Base-by-base conservation (phyloP, 2,888 invertebrate species). In the Agrenia bidenticulata region DNA sequence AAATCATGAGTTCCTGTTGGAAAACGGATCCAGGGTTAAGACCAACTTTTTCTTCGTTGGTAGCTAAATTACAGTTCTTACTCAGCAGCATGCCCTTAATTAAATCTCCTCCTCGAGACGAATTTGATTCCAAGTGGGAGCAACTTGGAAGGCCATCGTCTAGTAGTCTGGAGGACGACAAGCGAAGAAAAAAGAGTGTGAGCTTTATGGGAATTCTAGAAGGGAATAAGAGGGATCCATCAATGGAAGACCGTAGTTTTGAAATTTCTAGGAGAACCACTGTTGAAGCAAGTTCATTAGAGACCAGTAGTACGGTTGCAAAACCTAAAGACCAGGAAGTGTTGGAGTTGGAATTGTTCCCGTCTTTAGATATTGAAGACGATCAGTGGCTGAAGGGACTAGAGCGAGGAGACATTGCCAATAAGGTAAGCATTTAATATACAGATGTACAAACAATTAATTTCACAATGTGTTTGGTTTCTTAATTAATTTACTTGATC, bases 81-180 rank as follows among this genome's bases (percentile, higher is more conserved):
- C 45, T 61, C n/a, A 61, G 60, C 41, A 21, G 26, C 2, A 50
- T 63, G 42, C n/a, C 7, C 24, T 13, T 11, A 51, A 24, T 11
- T 23, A 21, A 21, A 24, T 37, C 70, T 5, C 53, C 70, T 0
- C 55, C 56, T 39, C 41, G 54, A 26, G 73, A 74, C 27, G 73
- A 74, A 11, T 76, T 76, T 67, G 76, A 76, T 23, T 60, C 64
- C 23, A 74, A 70, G 59, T 76, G 76, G 76, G 74, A 76, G 21
- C 66, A 71, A 51, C 49, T 73, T 17, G 67, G 58, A 7, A 61
- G 19, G 1, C 27, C 32, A 32, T 32, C 32, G 4, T 32, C 32
- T 7, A 32, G 32, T 32, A 32, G 32, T 32, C 11, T 4, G 4
- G 32, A 32, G 11, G 32, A 32, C 32, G 32, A 32, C 51, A 23